Percentiles rank a stretch among this genome's conserved stretches.
These are phyloP conservation scores for Corella eumyota DNA, from an alignment of 23 tunicate genomes.

Conservation along the genomic window DNA sequence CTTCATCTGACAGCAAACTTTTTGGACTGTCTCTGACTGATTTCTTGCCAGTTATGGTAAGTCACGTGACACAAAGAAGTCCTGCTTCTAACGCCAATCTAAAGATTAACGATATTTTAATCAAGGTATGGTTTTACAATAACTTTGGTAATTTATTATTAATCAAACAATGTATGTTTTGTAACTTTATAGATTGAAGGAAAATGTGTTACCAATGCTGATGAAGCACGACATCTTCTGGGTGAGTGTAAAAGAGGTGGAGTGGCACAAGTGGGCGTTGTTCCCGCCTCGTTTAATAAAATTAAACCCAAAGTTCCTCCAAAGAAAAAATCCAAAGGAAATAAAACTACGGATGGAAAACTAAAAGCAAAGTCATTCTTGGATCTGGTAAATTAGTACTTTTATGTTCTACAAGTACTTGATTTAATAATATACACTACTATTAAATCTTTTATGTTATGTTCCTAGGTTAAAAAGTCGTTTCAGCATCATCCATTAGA, in stretches of 20 bases:
- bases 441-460: not conserved
- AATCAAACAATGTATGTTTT: not conserved
- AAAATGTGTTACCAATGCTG: conserved; percentile 8
- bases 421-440: too few relatives aligned
- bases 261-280: conserved; percentile 33
- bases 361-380: conserved; percentile 24
- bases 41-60: conserved; percentile 51
- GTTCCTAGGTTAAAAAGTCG: conserved; percentile 10
- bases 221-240: conserved; percentile 44
- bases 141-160: not conserved
- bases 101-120: conserved; percentile 22
- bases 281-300: conserved; percentile 26
- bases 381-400: conserved; percentile 9
- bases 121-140: conserved; percentile 26
- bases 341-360: conserved; percentile 32
- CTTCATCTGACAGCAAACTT: conserved; percentile 7
- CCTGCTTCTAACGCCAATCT: conserved; percentile 35
- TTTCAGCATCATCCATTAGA: conserved; percentile 13
- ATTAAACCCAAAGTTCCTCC: too few relatives aligned
- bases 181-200: conserved; percentile 28
- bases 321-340: too few relatives aligned
- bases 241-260: conserved; percentile 25
- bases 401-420: not conserved
- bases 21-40: conserved; percentile 44
- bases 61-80: conserved; percentile 34